Base-by-base conservation (phyloP, 2,113 vertebrate genomes). In the Hucho hucho region DNA sequence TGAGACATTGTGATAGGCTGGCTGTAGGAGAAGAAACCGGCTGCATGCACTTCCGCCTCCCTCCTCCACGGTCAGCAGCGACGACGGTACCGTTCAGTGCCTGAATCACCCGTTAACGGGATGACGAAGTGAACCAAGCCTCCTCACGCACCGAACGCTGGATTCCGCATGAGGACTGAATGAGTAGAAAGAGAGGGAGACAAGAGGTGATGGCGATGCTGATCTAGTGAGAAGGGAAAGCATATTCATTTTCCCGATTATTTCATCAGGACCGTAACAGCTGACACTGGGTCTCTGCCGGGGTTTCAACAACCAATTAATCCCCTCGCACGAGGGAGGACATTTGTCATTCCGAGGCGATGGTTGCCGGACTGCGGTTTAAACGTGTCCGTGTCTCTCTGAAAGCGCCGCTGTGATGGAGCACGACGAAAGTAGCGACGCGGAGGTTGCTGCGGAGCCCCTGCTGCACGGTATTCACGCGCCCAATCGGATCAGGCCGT, bases 401-500 rank as follows among this genome's bases (percentile, higher is more conserved):
- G 1, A 87, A 75, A 69, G 83, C 43, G 0, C 53, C 56, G 26
- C 67, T 70, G 76, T n/a, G 46, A 94, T 93, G 91, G 92, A 93
- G 77, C 83, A 86, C 74, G 85, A 89, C 46, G 83, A 87, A 28
- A 65, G 89, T 0, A 87, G 81, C 59, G 86, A 87, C 14, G 64
- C 81, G 0, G 89, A 92, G 20, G 92, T 93, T 77, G 83, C 84
- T 77, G 83, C 83, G 0, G 94, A 93, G 59, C 84, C 79, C 1
- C 89, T 93, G 0, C 87, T 87, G 69, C 90, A 93, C 58, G 90
- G 88, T 29, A 89, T 92, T 75, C 92, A 92, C 28, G 95, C 94
- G 3, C 92, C 93, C 20, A 94, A 94, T 90, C 92, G 95, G 70
- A 92, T 94, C 78, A 93, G 94, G 20, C 95, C 95, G 6, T 98